Conservation (phyloP, 2,888 invertebrate genomes). For the Sylvicola fuscatus region DNA sequence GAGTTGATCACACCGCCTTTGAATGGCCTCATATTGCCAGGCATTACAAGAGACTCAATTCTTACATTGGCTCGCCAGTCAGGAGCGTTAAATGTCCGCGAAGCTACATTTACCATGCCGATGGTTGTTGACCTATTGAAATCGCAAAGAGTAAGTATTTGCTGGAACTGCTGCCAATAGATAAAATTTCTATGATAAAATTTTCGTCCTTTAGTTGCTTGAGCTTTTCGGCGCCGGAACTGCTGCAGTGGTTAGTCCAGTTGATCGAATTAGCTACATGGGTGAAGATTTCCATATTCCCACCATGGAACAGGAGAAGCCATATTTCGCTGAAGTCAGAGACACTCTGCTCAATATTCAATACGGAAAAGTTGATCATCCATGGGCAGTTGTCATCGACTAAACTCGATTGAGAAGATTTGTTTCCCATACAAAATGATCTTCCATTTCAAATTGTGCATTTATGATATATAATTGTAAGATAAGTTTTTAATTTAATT, state of each 20-base stretch:
- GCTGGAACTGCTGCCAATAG: not conserved
- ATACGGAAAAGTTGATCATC: constrained; percentile 60
- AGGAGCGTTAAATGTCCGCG: constrained; percentile 69
- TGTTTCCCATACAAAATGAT: too few species aligned
- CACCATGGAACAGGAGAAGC: constrained; percentile 49
- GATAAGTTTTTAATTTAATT: too few species aligned
- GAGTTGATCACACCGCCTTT: constrained; percentile 86
- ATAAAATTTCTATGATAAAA: not conserved
- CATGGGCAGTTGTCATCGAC: constrained; percentile 51
- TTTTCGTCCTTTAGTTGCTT: constrained; percentile 19
- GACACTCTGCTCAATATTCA: constrained; percentile 73
- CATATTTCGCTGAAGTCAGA: constrained; percentile 51
- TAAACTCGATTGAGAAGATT: constrained; percentile 12
- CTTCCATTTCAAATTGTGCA: too few species aligned
- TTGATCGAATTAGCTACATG: constrained; percentile 65
- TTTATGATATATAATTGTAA: too few species aligned
- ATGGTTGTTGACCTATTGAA: constrained; percentile 50
- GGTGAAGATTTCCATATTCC: constrained; percentile 47
- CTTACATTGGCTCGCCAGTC: constrained; percentile 60
- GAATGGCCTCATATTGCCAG: constrained; percentile 86
- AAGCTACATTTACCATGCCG: constrained; percentile 66
- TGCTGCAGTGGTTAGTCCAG: constrained; percentile 85
- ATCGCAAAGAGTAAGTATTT: constrained; percentile 56
- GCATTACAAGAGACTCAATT: constrained; percentile 78
- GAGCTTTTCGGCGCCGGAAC: constrained; percentile 97